Percentiles rank a stretch among this genome's conserved stretches.
Evolutionary conservation across 2,888 invertebrate species (phyloP).

Genomic region (Eremobia ochroleuca): DNA sequence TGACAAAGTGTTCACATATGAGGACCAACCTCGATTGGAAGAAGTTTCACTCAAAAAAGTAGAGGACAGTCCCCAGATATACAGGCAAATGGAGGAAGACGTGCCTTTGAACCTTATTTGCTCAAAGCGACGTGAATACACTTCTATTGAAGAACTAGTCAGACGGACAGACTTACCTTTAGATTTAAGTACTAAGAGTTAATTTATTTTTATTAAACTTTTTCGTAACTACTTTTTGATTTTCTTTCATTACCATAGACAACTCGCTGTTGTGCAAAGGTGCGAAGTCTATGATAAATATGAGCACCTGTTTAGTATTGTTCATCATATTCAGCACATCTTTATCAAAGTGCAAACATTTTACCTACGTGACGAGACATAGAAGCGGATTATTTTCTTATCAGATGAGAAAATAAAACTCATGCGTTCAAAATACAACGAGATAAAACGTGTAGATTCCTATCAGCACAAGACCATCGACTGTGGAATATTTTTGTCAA

Average conservation of each 20-base stretch:
- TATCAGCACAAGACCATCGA: conserved; percentile 19
- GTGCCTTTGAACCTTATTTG: conserved; percentile 87
- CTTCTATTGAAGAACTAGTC: conserved; percentile 84
- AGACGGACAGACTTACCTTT: conserved; percentile 90
- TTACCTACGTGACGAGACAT: conserved; percentile 69
- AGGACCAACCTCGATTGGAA: conserved; percentile 73
- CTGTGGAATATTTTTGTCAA: conserved; percentile 52
- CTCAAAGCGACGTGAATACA: conserved; percentile 81
- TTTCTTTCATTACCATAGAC: conserved; percentile 44
- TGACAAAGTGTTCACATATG: conserved; percentile 81
- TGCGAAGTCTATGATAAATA: conserved; percentile 68
- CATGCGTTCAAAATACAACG: conserved; percentile 45
- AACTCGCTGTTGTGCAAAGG: conserved; percentile 10
- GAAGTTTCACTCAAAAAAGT: conserved; percentile 71
- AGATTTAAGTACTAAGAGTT: conserved; percentile 92
- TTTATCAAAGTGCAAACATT: conserved; percentile 77
- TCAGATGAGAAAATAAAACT: conserved; percentile 65
- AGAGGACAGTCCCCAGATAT: conserved; percentile 63
- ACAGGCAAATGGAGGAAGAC: conserved; percentile 74
- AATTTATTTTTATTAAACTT: conserved; percentile 72
- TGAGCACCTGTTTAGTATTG: conserved; percentile 72
- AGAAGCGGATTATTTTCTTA: conserved; percentile 67
- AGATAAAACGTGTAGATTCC: conserved; percentile 5
- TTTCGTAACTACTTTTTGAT: conserved; percentile 31
- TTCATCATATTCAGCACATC: conserved; percentile 83